These are phyloP conservation scores for Bombus cullumanus DNA, from an alignment of 1,140 invertebrate species.

Conservation along the genomic window DNA sequence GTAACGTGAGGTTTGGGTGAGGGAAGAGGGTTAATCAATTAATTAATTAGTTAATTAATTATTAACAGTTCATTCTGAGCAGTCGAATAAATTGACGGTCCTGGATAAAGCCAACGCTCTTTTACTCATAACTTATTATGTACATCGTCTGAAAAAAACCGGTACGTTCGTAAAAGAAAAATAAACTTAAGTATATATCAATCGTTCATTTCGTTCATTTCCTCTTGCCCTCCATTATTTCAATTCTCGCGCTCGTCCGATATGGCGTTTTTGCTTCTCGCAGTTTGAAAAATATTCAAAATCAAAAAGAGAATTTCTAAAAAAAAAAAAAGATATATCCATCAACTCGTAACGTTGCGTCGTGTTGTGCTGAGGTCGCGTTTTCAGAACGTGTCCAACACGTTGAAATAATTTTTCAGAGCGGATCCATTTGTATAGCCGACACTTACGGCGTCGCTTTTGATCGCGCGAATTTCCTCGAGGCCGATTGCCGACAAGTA, in stretches of 20 bases:
- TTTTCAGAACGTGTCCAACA: neutral
- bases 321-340: neutral
- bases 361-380: constrained; percentile 38
- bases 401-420: neutral
- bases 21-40: neutral
- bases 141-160: constrained; percentile 78
- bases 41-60: neutral
- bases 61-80: constrained; percentile 12
- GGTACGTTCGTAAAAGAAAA: constrained; percentile 80
- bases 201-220: constrained; percentile 58
- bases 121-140: constrained; percentile 83
- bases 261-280: neutral
- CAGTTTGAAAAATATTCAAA: neutral
- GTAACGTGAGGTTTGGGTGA: neutral
- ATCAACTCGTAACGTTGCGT: neutral
- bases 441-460: neutral
- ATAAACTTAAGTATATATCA: constrained; percentile 82
- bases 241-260: neutral
- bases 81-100: constrained; percentile 43
- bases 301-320: neutral
- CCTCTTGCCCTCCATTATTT: constrained; percentile 20
- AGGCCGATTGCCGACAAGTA: neutral
- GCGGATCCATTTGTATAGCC: neutral
- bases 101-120: constrained; percentile 80
- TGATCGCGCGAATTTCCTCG: neutral